Base-by-base conservation (phyloP, 2,113 vertebrate genomes). In the Astatotilapia flaviijosephi region DNA sequence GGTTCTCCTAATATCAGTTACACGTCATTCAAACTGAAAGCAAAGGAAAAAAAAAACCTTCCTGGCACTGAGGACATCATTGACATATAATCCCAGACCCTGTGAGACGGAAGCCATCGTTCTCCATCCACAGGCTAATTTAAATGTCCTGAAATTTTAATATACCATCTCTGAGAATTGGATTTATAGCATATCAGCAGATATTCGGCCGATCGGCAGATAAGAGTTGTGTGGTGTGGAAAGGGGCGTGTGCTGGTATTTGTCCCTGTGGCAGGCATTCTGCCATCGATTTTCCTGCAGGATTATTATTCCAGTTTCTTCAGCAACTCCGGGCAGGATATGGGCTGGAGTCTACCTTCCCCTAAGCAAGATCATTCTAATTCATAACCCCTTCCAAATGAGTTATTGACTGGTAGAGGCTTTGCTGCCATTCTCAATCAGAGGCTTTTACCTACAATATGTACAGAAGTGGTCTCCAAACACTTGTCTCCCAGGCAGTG, bases 301-400 rank as follows among this genome's bases (percentile, higher is more conserved):
- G 92, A 95, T 94, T 95, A 95, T 95, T 94, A 95, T 95, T 96
- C 92, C 56, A 37, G 88, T 86, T 95, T 91, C 88, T 95, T 93
- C 83, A 53, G 88, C 21, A 65, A 91, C 84, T 89, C 10, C 35
- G 83, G 92, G 88, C 85, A 68, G 91, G 90, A 95, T 89, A 88
- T 28, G 55, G 79, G 88, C 91, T 79, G 60, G 83, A 88, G 86
- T 89, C 89, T 91, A 91, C 93, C 83, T 95, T 95, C 94, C 95
- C 94, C 85, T 94, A 83, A 94, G 96, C 93, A 93, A 95, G 92
- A 95, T 95, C 94, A 94, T 96, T 95, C 91, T 88, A 91, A 96
- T 96, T 96, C 93, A 96, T 94, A 94, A 95, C 92, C 92, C 87
- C 79, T 87, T 94, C 83, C 83, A 95, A 96, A 95, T 96, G 93